Evolutionary conservation across 35 echinoderm and acorn worm species (phyloP).

Genomic region (Lytechinus variegatus): DNA sequence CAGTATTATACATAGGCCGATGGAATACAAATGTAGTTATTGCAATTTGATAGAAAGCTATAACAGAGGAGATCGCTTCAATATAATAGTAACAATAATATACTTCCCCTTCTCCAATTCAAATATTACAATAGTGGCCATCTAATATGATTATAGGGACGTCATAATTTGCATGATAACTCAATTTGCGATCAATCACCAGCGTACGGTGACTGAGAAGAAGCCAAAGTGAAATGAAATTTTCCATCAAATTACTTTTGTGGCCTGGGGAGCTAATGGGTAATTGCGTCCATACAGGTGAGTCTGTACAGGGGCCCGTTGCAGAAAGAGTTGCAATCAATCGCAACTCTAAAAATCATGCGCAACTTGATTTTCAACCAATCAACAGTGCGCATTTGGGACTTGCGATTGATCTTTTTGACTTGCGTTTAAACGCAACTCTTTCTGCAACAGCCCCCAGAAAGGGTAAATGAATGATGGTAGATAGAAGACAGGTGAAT

Average conservation of each 20-base stretch:
- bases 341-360: too few relatives aligned
- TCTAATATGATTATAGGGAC: neutral
- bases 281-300: neutral
- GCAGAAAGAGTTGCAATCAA: too few relatives aligned
- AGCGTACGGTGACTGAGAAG: neutral
- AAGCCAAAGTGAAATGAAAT: neutral
- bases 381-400: too few relatives aligned
- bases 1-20: neutral
- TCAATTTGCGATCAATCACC: neutral
- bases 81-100: neutral
- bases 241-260: conserved; percentile 4
- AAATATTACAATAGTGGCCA: neutral
- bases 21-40: neutral
- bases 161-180: conserved; percentile 5
- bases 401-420: too few relatives aligned
- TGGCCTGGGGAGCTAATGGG: neutral
- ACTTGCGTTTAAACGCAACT: too few relatives aligned
- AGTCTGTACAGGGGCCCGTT: neutral
- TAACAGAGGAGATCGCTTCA: neutral
- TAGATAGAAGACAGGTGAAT: neutral
- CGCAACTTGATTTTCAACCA: too few relatives aligned
- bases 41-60: neutral
- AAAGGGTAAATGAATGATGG: neutral
- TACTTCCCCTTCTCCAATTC: neutral
- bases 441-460: neutral